Conservation (phyloP, 1,140 invertebrate genomes). For the Bombus confusus region DNA sequence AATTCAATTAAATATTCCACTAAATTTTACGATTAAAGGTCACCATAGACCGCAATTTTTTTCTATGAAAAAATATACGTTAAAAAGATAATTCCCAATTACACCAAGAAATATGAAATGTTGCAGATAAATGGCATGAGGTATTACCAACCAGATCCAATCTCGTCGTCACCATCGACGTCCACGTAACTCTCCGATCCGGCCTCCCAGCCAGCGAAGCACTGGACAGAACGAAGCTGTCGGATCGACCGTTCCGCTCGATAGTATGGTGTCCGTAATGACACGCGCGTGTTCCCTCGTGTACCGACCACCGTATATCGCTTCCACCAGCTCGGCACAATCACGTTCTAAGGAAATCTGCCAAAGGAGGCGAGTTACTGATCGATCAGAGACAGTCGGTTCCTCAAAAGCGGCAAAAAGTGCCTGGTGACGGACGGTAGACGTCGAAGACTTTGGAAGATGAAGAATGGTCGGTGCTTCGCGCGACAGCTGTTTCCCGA, state of each 20-base stretch:
- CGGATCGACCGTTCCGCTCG: slow-evolving; percentile 30
- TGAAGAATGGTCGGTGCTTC: slow-evolving; percentile 18
- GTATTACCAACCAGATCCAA: slow-evolving; percentile 86
- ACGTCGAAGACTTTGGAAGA: neutral
- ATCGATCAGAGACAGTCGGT: neutral
- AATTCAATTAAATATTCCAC: no score
- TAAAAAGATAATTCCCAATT: neutral
- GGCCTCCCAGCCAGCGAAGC: slow-evolving; percentile 22
- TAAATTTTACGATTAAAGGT: neutral
- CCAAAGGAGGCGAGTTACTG: neutral
- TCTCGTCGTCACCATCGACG: slow-evolving; percentile 67
- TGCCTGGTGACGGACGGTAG: slow-evolving; percentile 46
- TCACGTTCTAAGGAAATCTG: neutral
- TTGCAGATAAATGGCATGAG: slow-evolving; percentile 89
- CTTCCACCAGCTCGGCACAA: neutral
- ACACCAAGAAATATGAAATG: neutral
- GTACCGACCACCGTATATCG: neutral
- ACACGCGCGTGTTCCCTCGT: slow-evolving; percentile 25
- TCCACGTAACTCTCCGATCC: slow-evolving; percentile 63
- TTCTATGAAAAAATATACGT: no score
- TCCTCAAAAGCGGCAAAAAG: slow-evolving; percentile 30
- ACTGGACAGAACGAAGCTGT: slow-evolving; percentile 26
- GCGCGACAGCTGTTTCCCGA: neutral
- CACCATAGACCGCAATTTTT: neutral
- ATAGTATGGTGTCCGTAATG: slow-evolving; percentile 23